A percentile compares a stretch with the other conserved stretches of the same genome.
These are phyloP conservation scores for Chaunax sp. DNA, from an alignment of 2,797 vertebrate genomes.

Conservation along the genomic window DNA sequence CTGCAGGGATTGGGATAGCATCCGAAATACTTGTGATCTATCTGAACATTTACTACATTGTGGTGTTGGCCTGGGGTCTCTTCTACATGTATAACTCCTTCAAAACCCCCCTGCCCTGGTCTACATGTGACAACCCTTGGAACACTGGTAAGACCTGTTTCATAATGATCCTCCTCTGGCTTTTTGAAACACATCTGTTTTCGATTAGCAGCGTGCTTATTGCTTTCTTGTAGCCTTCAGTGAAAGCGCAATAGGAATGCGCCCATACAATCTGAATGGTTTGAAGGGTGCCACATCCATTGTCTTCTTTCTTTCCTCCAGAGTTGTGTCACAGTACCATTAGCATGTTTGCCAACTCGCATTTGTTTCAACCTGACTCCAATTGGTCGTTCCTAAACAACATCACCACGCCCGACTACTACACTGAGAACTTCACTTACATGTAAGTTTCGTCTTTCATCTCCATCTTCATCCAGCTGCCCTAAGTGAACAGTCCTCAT, in stretches of 20 bases:
- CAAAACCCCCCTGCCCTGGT: constrained; percentile 87
- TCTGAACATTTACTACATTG: constrained; percentile 91
- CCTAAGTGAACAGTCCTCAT: not conserved
- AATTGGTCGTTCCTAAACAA: constrained; percentile 78
- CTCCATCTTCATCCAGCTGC: not conserved
- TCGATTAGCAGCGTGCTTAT: not conserved
- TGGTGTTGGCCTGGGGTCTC: constrained; percentile 91
- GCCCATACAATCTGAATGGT: not conserved
- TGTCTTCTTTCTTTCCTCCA: constrained; percentile 31
- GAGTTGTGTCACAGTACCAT: constrained; percentile 49
- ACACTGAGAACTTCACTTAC: not conserved
- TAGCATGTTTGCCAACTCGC: constrained; percentile 35
- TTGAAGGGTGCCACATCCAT: not conserved
- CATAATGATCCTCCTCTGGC: rapidly evolving
- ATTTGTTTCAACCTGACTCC: constrained; percentile 32
- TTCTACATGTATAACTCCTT: constrained; percentile 93
- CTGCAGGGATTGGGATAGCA: constrained; percentile 90
- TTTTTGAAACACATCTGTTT: constrained; percentile 18
- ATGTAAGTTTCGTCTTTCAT: constrained; percentile 55
- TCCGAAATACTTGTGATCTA: constrained; percentile 90
- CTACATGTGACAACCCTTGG: constrained; percentile 89
- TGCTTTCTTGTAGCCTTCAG: not conserved
- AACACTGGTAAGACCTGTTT: constrained; percentile 85
- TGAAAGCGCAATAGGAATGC: not conserved
- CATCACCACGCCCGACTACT: constrained; percentile 7